A percentile compares a stretch with the other conserved stretches of the same genome.
phyloP scores from a whole-genome alignment of 2,797 vertebrate species.

The Hirundo rustica region DNA sequence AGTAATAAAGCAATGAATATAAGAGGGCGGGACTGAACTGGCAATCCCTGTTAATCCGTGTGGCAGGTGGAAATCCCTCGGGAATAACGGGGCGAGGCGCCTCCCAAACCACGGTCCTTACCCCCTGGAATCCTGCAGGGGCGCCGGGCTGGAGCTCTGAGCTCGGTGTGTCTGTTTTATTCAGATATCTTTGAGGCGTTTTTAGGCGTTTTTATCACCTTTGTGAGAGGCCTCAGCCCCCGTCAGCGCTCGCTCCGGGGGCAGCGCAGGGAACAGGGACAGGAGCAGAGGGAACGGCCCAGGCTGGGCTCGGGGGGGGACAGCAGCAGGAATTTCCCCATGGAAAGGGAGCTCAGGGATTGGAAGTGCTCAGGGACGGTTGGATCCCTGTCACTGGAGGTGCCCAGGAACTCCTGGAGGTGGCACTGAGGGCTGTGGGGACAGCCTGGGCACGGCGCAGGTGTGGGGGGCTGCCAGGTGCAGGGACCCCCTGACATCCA shows the following conservation, averaged over 20 bases:
- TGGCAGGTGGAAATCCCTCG: neutral
- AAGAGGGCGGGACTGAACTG: neutral
- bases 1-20: conserved; percentile 58
- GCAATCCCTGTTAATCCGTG: conserved; percentile 22
- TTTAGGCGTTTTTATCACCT: neutral
- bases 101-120: neutral
- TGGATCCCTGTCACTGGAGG: too few species aligned
- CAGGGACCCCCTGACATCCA: too few species aligned
- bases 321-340: too few species aligned
- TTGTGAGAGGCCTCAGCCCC: too few species aligned
- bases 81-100: neutral
- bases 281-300: neutral
- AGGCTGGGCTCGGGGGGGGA: neutral
- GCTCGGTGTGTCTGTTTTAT: accelerated
- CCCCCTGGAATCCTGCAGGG: neutral
- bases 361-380: too few species aligned
- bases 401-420: too few species aligned
- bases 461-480: too few species aligned
- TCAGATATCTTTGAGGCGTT: accelerated
- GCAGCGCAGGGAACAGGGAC: neutral
- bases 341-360: too few species aligned
- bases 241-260: accelerated
- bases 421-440: too few species aligned
- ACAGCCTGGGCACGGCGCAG: too few species aligned
- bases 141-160: neutral